Conservation (phyloP, 2,113 vertebrate genomes). For the Takifugu bimaculatus region DNA sequence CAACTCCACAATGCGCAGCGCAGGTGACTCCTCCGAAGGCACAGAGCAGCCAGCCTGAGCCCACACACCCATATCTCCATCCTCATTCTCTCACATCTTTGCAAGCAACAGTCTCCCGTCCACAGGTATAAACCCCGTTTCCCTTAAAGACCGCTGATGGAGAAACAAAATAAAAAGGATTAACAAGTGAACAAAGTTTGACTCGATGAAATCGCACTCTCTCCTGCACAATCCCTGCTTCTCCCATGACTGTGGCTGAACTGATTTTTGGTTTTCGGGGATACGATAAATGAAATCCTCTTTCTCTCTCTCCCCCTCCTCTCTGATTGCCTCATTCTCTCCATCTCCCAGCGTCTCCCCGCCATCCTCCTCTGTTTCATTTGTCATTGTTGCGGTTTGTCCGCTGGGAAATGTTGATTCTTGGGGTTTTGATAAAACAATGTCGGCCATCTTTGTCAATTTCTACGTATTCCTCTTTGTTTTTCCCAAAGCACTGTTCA, state of each 20-base stretch:
- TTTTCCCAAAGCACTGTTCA: too few species aligned
- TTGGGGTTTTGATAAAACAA: too few species aligned
- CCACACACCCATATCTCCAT: conserved; percentile 11
- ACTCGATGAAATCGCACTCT: too few species aligned
- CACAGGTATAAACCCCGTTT: not conserved
- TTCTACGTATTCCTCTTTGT: too few species aligned
- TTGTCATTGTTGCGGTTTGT: too few species aligned
- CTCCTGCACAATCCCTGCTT: conserved; percentile 13
- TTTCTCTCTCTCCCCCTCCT: not conserved
- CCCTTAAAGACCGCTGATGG: too few species aligned
- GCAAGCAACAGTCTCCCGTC: not conserved
- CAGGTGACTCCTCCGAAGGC: conserved; percentile 32
- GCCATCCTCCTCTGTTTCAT: not conserved
- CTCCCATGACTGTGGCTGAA: conserved; percentile 31
- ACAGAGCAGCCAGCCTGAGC: not conserved
- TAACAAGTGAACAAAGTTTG: too few species aligned
- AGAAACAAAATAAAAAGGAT: too few species aligned
- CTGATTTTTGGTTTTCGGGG: conserved; percentile 21
- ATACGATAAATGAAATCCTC: conserved; percentile 28
- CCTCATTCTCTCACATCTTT: conserved; percentile 5
- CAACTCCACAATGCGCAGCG: conserved; percentile 13
- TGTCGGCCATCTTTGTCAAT: too few species aligned
- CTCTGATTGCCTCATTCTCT: not conserved
- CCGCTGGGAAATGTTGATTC: too few species aligned
- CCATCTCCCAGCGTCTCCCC: not conserved